Conservation (phyloP, 2,888 invertebrate species). For the Acrocyrtus sp. region DNA sequence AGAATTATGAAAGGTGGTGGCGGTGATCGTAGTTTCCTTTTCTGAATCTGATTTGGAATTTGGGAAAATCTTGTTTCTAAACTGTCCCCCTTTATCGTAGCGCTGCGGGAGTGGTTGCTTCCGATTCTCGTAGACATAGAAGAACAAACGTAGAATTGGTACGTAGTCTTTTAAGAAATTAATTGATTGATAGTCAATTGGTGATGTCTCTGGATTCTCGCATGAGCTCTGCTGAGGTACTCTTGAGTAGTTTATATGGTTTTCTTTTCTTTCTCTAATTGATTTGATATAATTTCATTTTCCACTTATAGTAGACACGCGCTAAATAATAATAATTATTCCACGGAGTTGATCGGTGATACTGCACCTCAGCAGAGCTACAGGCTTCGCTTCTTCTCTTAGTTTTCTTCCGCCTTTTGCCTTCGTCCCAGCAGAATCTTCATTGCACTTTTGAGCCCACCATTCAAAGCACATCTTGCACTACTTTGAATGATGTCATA, state of each 20-base stretch:
- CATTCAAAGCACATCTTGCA: constrained; percentile 32
- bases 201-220: constrained; percentile 16
- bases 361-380: constrained; percentile 55
- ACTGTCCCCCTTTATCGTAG: constrained; percentile 21
- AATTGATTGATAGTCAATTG: constrained; percentile 37
- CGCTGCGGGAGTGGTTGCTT: constrained; percentile 36
- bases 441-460: neutral
- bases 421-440: neutral
- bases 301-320: neutral
- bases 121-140: no score
- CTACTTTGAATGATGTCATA: constrained; percentile 40
- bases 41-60: constrained; percentile 7
- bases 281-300: neutral
- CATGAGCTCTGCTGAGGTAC: constrained; percentile 48
- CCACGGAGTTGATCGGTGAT: neutral
- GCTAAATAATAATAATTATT: constrained; percentile 6
- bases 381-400: constrained; percentile 17
- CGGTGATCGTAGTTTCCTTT: constrained; percentile 46
- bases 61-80: constrained; percentile 18
- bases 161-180: no score
- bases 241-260: neutral
- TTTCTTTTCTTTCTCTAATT: neutral
- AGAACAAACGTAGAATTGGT: neutral
- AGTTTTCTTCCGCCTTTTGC: neutral
- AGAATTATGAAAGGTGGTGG: constrained; percentile 60